Evolutionary conservation across 2,888 invertebrate genomes (phyloP), one percentile per base, ranked within the genome.

Genomic region (Ichneumon xanthorius): DNA sequence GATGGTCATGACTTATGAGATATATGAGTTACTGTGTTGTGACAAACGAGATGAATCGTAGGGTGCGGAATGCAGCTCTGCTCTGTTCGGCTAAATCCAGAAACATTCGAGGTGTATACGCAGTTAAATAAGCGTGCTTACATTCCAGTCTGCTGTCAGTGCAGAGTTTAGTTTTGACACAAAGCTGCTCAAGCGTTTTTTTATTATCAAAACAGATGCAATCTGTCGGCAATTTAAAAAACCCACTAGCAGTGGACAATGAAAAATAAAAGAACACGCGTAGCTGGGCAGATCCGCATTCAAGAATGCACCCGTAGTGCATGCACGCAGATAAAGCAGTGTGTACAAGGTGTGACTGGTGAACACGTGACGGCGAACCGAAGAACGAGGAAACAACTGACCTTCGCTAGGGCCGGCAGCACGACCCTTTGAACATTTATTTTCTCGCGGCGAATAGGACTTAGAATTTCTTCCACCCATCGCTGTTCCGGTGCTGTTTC

Each of bases 401-500:
- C 85, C 80, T 58, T 79, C 11, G n/a, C 53, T 72, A n/a, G 86
- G 55, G 61, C 50, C 61, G 71, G 82, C 16, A 86, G 37, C 50
- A 77, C 87, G 68, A 80, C 81, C 77, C 88, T 83, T 89, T 26
- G 86, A 72, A 72, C 87, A 88, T 68, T 82, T 87, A n/a, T 88
- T 89, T 77, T 88, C 81, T 77, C 87, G 89, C 5, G 89, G 88
- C 5, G 90, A 91, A 82, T 91, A 91, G 61, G 90, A 89, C 85
- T 91, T 91, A 80, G 91, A 89, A 81, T 88, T 89, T 77, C 83
- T 88, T 30, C 85, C 89, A 71, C 90, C 90, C 91, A 91, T 90
- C 30, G 50, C 81, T 77, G 37, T 26, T 75, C 40, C 16, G 16
- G 22, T 53, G n/a, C 14, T 45, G 55, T 48, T 14, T 22, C 14